Conservation (phyloP, 2,113 vertebrate species). For the Mustelus asterias region DNA sequence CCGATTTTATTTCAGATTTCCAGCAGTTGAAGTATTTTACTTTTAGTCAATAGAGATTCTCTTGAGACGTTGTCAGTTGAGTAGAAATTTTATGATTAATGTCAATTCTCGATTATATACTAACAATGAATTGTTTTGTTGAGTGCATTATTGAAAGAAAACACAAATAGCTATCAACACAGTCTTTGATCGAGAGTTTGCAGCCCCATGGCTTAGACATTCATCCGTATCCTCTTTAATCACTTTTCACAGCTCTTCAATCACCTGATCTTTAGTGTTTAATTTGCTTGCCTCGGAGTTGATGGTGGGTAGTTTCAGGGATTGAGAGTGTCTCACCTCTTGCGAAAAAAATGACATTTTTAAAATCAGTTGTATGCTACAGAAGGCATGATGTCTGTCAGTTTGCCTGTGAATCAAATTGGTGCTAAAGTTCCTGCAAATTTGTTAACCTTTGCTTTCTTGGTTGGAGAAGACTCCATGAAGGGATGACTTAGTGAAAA, state of each 20-base stretch:
- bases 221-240: not conserved
- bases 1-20: too few relatives aligned
- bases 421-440: not conserved
- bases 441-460: not conserved
- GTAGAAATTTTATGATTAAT: not conserved
- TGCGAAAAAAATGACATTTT: not conserved
- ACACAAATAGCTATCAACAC: not conserved
- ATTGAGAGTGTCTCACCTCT: not conserved
- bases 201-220: not conserved
- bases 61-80: not conserved
- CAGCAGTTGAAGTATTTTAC: not conserved
- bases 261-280: not conserved
- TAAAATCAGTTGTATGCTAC: conserved; percentile 3
- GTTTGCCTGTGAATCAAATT: not conserved
- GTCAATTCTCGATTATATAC: not conserved
- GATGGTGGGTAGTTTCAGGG: not conserved
- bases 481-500: not conserved
- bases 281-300: not conserved
- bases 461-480: not conserved
- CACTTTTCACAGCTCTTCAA: conserved; percentile 3
- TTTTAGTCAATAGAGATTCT: not conserved
- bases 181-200: not conserved
- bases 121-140: not conserved
- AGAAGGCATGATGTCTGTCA: not conserved
- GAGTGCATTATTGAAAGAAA: not conserved